Conservation (phyloP, 2,113 vertebrate species). For the Neofelis nebulosa region DNA sequence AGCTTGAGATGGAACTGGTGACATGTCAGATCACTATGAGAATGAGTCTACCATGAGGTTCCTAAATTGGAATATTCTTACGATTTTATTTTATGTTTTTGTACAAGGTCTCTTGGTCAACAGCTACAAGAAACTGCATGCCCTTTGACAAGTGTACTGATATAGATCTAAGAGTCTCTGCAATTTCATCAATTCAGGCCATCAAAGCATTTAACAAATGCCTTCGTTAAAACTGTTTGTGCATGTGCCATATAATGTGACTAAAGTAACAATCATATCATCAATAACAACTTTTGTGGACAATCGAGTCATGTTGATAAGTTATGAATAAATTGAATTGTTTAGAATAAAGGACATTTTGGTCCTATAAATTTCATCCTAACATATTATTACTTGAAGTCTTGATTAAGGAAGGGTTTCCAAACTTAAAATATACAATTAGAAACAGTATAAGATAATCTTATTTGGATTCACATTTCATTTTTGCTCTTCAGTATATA, state of each 20-base stretch:
- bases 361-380: background rate
- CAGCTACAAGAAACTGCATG: background rate
- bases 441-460: background rate
- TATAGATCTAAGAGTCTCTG: background rate
- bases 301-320: background rate
- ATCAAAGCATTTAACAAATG: background rate
- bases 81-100: background rate
- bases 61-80: conserved; percentile 1
- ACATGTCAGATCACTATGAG: background rate
- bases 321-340: background rate
- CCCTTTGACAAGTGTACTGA: background rate
- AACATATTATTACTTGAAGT: background rate
- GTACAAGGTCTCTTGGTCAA: background rate
- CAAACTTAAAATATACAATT: background rate
- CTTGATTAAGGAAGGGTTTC: background rate
- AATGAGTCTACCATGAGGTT: background rate
- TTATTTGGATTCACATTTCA: background rate
- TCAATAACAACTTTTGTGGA: background rate
- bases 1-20: background rate
- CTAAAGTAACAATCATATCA: background rate
- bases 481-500: background rate
- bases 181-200: background rate
- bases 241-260: background rate
- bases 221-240: background rate
- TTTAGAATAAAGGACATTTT: background rate